A percentile compares a stretch with the other conserved stretches of the same genome.
These are phyloP conservation scores for Marronus borbonicus DNA, from an alignment of 2,888 invertebrate species.

Conservation along the genomic window DNA sequence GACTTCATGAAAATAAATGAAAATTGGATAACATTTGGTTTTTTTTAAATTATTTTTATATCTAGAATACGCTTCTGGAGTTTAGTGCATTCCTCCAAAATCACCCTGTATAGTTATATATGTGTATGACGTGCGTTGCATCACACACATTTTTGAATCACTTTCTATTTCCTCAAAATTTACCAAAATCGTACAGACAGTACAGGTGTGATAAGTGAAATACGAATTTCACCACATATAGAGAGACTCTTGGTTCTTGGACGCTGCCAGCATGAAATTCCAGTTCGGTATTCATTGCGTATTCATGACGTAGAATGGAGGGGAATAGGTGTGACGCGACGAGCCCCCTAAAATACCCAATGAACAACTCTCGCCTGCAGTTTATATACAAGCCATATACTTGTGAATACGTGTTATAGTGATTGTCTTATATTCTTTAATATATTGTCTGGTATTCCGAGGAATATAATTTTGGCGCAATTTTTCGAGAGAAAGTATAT, in stretches of 20 bases:
- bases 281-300: too few relatives aligned
- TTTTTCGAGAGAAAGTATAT: neutral
- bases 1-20: too few relatives aligned
- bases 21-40: too few relatives aligned
- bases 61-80: too few relatives aligned
- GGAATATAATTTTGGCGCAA: neutral
- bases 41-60: too few relatives aligned
- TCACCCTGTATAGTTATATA: neutral
- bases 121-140: neutral
- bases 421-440: neutral
- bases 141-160: neutral
- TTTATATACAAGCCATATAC: neutral
- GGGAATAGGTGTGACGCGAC: slow-evolving; percentile 4
- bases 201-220: neutral
- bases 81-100: too few relatives aligned
- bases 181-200: neutral
- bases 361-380: neutral
- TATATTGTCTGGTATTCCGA: too few relatives aligned
- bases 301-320: too few relatives aligned
- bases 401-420: slow-evolving; percentile 5
- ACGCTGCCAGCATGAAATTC: neutral
- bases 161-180: slow-evolving; percentile 7
- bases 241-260: too few relatives aligned
- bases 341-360: slow-evolving; percentile 43
- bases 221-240: neutral